A percentile compares a stretch with the other conserved stretches of the same genome.
These are phyloP conservation scores for Rhincodon typus DNA, from an alignment of 2,797 vertebrate genomes.

Conservation along the genomic window DNA sequence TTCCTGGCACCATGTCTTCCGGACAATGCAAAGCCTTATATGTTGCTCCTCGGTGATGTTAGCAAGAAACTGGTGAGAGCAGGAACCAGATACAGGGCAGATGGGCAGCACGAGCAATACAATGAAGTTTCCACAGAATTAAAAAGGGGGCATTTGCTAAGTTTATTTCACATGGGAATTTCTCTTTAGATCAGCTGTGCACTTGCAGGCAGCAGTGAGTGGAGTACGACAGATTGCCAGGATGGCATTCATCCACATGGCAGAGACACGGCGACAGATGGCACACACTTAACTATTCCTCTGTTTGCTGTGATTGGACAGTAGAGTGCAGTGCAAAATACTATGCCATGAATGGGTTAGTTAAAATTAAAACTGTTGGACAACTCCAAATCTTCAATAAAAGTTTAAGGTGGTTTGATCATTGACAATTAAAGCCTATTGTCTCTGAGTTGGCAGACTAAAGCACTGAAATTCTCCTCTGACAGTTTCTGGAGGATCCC, in stretches of 20 bases:
- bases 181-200: constrained; percentile 21
- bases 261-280: not conserved
- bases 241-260: not conserved
- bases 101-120: not conserved
- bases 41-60: not conserved
- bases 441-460: not conserved
- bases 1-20: not conserved
- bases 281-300: not conserved
- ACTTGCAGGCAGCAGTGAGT: constrained; percentile 19
- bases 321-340: not conserved
- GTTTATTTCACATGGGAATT: not conserved
- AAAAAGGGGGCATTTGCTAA: not conserved
- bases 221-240: not conserved
- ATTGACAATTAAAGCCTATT: not conserved
- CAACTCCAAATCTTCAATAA: not conserved
- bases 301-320: not conserved
- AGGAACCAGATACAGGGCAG: not conserved
- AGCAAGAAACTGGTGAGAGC: not conserved
- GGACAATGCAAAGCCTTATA: not conserved
- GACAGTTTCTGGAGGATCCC: not conserved
- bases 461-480: not conserved
- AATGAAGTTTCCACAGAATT: not conserved
- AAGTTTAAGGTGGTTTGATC: not conserved
- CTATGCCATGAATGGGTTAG: not conserved
- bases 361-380: not conserved